These are phyloP conservation scores for Isotomurus palustris DNA, from an alignment of 2,888 invertebrate genomes.

Conservation along the genomic window DNA sequence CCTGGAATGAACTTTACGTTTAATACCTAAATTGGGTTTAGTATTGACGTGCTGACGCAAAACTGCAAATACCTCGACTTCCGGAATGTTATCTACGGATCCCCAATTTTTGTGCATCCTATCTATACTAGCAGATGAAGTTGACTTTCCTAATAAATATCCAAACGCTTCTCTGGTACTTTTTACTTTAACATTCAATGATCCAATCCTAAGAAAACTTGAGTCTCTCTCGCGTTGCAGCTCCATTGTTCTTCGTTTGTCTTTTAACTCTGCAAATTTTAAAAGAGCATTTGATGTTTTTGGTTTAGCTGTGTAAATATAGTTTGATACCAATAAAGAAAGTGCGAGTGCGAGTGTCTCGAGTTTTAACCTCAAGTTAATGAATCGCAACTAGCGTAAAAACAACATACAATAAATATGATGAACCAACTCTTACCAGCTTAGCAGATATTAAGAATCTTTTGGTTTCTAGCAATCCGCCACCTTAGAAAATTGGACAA, in stretches of 20 bases:
- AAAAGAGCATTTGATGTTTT: not conserved
- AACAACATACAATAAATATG: too few relatives aligned
- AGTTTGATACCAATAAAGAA: too few relatives aligned
- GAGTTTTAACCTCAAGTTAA: too few relatives aligned
- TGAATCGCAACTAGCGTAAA: too few relatives aligned
- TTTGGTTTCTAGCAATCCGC: too few relatives aligned
- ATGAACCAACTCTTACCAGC: too few relatives aligned
- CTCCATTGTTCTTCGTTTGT: constrained; percentile 40
- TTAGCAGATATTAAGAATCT: too few relatives aligned
- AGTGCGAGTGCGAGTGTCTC: too few relatives aligned
- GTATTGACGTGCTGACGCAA: too few relatives aligned
- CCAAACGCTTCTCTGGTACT: constrained; percentile 89
- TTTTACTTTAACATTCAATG: constrained; percentile 84
- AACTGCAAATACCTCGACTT: constrained; percentile 32
- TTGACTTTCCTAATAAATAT: constrained; percentile 78
- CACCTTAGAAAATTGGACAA: too few relatives aligned
- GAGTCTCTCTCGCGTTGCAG: constrained; percentile 71
- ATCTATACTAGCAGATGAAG: constrained; percentile 50
- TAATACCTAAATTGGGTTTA: not conserved
- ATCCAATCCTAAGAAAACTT: constrained; percentile 85
- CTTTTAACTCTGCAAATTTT: constrained; percentile 37
- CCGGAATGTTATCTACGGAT: constrained; percentile 75
- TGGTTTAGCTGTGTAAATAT: constrained; percentile 3
- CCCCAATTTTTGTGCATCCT: constrained; percentile 75
- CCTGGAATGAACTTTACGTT: not conserved